Base-by-base conservation (phyloP, 2,888 invertebrate species). In the Cryptus armator region DNA sequence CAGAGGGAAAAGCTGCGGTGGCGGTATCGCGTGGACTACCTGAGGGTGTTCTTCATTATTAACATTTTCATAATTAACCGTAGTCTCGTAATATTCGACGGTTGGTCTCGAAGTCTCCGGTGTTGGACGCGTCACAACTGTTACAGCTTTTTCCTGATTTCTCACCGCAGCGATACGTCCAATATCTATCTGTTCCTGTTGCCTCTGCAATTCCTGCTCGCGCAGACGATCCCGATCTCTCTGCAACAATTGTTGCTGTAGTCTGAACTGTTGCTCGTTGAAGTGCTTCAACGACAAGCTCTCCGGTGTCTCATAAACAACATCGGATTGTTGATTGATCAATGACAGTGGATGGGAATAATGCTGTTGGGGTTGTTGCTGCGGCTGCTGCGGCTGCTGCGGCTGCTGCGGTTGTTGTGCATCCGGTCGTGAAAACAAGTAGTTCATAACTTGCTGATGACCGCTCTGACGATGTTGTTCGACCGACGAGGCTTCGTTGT, bases 261-360 rank as follows among this genome's bases (percentile, higher is more conserved):
- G 78, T 68, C 92, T 72, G 43, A 90, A 93, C 71, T 93, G 93
- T 72, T 93, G 93, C 84, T 93, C 93, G 84, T 93, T 93, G 74
- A 91, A 93, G 76, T 93, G 93, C 68, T 93, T 93, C 70, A 93
- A 76, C 0, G 93, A 93, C 56, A 93, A 87, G 53, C 92, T 93
- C 78, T 93, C 93, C 0, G 93, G 93, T 0, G 93, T 93, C 80
- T 93, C 93, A 81, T 91, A 93, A 9, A 91, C 88, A 2, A 86
- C 81, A 59, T 90, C 88, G 7, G 88, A 81, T 16, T 87, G 87
- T 29, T 90, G 89, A 78, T 90, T 89, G 12, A 89, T 90, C 70
- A 87, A 7, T 79, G 87, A 19, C 77, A 79, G 3, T 14, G 44
- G 64, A 87, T 87, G 37, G 71, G 77, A 16, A 86, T 48, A 66